These are phyloP conservation scores for Cataglyphis hispanica DNA, from an alignment of 1,140 invertebrate genomes.

Conservation along the genomic window DNA sequence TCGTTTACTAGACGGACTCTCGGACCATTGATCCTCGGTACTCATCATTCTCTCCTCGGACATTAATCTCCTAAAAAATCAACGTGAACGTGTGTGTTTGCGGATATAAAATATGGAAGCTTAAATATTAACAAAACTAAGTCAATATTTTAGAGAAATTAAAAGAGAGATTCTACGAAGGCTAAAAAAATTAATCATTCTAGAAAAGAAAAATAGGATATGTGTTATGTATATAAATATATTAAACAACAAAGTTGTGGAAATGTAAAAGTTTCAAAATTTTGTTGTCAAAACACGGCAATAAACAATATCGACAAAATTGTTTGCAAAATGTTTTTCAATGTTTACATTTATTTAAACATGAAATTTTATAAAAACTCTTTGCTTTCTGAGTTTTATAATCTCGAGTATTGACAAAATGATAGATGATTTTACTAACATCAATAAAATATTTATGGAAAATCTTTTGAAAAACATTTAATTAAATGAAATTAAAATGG, in stretches of 20 bases:
- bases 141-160: neutral
- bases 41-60: constrained; percentile 81
- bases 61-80: constrained; percentile 77
- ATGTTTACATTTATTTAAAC: neutral
- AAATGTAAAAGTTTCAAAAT: neutral
- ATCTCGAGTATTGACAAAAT: neutral
- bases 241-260: neutral
- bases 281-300: neutral
- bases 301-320: neutral
- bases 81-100: neutral
- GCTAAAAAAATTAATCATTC: neutral
- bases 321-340: neutral
- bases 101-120: neutral
- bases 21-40: constrained; percentile 80
- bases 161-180: neutral
- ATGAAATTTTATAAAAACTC: neutral
- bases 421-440: neutral
- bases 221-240: neutral
- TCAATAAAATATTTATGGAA: neutral
- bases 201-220: neutral
- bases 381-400: neutral
- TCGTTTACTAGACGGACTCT: constrained; percentile 70
- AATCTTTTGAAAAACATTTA: neutral
- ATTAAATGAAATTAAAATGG: neutral
- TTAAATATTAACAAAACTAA: constrained; percentile 6